Evolutionary conservation across 2,888 invertebrate species (phyloP).

Genomic region (Phorcus lineatus): DNA sequence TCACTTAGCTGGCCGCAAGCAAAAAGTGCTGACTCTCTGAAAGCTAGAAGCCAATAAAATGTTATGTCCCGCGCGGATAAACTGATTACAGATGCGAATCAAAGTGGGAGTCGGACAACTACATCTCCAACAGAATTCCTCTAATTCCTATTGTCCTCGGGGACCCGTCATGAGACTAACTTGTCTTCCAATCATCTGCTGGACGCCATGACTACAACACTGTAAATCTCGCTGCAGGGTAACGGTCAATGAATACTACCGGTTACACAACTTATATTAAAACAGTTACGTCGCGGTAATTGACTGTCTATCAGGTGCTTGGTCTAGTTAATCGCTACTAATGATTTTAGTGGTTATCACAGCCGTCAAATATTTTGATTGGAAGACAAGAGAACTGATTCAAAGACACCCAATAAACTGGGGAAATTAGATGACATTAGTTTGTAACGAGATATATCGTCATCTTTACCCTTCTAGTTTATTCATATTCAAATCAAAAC

Average conservation of each 20-base stretch:
- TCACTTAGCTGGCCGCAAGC: background rate
- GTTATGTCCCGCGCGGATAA: constrained; percentile 2
- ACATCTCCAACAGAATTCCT: background rate
- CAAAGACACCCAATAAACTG: too few species aligned
- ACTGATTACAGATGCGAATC: background rate
- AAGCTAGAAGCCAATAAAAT: background rate
- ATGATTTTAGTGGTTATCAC: too few species aligned
- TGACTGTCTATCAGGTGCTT: too few species aligned
- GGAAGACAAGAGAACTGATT: too few species aligned
- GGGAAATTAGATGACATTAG: too few species aligned
- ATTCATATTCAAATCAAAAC: too few species aligned
- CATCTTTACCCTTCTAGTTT: too few species aligned
- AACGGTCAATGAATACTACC: background rate
- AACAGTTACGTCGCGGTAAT: background rate
- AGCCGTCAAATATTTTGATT: too few species aligned
- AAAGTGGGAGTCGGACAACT: background rate
- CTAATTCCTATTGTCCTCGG: background rate
- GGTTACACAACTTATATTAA: background rate
- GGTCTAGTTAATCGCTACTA: too few species aligned
- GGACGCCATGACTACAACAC: background rate
- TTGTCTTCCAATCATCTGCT: background rate
- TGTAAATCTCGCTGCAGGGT: background rate
- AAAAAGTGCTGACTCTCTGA: background rate
- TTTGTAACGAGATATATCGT: too few species aligned
- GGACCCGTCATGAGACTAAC: background rate